phyloP scores from a whole-genome alignment of 2,797 vertebrate genomes.

The Meda fulgida region DNA sequence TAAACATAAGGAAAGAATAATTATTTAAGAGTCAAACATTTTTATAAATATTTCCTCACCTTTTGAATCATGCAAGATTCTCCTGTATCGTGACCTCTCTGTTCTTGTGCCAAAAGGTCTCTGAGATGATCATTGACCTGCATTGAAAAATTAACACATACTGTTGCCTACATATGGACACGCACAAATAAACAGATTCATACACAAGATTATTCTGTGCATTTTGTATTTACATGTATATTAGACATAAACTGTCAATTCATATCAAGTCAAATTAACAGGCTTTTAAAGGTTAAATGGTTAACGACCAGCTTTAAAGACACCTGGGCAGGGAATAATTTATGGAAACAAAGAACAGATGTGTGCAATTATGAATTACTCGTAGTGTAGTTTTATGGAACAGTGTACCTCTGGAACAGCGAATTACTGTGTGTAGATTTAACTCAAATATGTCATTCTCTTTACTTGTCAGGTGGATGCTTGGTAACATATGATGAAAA shows the following conservation, averaged over 20 bases:
- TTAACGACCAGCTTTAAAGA: neutral
- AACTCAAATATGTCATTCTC: neutral
- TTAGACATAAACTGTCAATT: no score
- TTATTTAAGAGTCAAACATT: no score
- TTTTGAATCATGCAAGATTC: slow-evolving; percentile 70
- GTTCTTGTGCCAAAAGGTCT: slow-evolving; percentile 90
- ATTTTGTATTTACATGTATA: no score
- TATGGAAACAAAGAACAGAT: no score
- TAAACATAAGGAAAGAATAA: no score
- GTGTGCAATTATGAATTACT: neutral
- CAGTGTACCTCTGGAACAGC: neutral
- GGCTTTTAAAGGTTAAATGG: no score
- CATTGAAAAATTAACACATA: slow-evolving; percentile 7
- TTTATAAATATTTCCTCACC: slow-evolving; percentile 73
- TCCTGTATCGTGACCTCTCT: slow-evolving; percentile 83
- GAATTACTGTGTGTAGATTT: neutral
- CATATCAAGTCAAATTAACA: no score
- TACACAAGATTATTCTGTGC: neutral
- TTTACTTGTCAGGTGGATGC: neutral
- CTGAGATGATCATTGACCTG: slow-evolving; percentile 94
- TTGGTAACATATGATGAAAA: neutral
- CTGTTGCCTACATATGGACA: neutral
- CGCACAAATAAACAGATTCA: neutral
- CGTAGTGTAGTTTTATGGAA: neutral
- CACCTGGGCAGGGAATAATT: neutral